Base-by-base conservation (phyloP, 2,888 invertebrate genomes). In the Oconnorella tubifera region DNA sequence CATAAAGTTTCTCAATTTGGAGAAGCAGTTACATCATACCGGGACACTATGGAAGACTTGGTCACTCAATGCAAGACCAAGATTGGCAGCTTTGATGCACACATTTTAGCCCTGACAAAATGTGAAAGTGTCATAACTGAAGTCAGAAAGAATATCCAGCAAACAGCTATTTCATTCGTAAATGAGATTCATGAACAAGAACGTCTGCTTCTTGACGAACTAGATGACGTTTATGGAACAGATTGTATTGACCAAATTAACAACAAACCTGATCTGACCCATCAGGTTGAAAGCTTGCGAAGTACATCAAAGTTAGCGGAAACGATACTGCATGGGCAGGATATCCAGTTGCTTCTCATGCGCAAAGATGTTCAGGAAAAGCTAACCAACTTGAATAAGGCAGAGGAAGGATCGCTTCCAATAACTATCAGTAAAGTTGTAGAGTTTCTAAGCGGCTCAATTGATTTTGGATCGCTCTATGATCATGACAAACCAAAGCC, bases 331-430 rank as follows among this genome's bases (percentile, higher is more conserved):
- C 77, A 80, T 58, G 81, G 82, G 33, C 81, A 82, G 69, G 82
- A 82, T 65, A 82, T 82, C 28, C 82, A 82, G 70, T 75, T 82
- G 23, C 73, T 82, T 53, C 74, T 82, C 51, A 72, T 82, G 57
- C 81, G 81, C 73, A 82, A 81, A 63, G 80, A 82, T 63, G 79
- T 82, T 4, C 77, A 79, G 62, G 81, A 82, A 61, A 82, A 82
- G 70, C 74, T 82, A 32, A 74, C 76, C 25, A 69, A 72, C 14
- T 70, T 80, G 56, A 73, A 75, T 31, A 75, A 75, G 33, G 75
- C 79, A 4, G 75, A 77, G 40, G 65, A 79, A 33, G 76, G 75
- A 62, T 73, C 75, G 23, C 71, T 81, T 10, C 82, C 82, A 1
- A 59, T 60, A 2, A 75, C 78, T 6, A 77, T 81, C 19, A 68